Evolutionary conservation across 1,140 invertebrate genomes (phyloP), one percentile per base, ranked within the genome.

Genomic region (Drosophila melanica): DNA sequence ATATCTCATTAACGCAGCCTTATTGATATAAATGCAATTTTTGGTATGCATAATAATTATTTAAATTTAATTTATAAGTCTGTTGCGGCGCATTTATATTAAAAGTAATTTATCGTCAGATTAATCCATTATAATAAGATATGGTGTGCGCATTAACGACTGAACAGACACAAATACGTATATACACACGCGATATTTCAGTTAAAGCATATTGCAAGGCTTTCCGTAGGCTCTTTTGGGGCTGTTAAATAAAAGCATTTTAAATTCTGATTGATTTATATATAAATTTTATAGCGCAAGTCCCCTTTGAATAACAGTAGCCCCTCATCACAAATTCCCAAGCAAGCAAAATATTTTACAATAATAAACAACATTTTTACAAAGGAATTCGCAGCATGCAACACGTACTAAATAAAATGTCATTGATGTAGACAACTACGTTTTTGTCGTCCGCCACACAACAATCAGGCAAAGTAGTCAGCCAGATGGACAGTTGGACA

Each of bases 21-120:
- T 84, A 85, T 85, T 85, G 66, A 79, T 75, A 85, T 77, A 85
- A 85, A 85, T 80, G 81, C 58, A 80, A 66, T 85, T 68, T 48
- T 75, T 44, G 77, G 74, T 41, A 64, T 68, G 48, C 57, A 62
- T 80, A 84, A 84, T 27, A 27, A 27, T 1, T 18, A 18, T 18
- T 84, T 77, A 74, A 85, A 80, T 85, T 85, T 50, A n/a, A 74
- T 79, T 80, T 55, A 63, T 63, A 70, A 74, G 63, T 77, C 60
- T 53, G 58, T 39, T 27, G 5, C n/a, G 23, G 30, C 8, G 27
- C 23, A 45, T 48, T n/a, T 11, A 62, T 27, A 60, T 27, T 37
- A 70, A 75, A 51, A 41, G 53, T 58, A 57, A 75, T 75, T 71
- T 55, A 75, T 75, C 33, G 14, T 33, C 57, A 9, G 37, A 39